phyloP scores from a whole-genome alignment of 2,797 vertebrate genomes.

The Ctenopoma multispine region DNA sequence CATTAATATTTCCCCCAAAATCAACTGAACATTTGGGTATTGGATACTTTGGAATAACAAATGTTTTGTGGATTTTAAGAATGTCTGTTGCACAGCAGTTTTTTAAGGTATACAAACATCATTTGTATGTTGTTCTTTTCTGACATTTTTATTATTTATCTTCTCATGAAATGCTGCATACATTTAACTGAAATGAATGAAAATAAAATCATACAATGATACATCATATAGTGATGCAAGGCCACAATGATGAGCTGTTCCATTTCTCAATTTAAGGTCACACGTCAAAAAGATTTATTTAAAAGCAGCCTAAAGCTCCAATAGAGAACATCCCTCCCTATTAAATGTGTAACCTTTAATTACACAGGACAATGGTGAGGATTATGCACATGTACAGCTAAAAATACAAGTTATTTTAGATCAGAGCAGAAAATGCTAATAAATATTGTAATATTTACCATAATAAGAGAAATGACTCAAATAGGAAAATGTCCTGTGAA shows the following conservation, averaged over 20 bases:
- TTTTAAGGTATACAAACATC: not conserved
- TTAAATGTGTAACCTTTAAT: not conserved
- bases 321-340: not conserved
- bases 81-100: not conserved
- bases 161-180: not conserved
- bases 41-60: not conserved
- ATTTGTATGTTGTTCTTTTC: too few relatives aligned
- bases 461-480: too few relatives aligned
- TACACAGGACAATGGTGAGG: not conserved
- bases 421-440: not conserved
- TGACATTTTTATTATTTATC: not conserved
- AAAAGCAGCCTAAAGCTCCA: not conserved
- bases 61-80: not conserved
- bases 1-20: not conserved
- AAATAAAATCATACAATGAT: not conserved
- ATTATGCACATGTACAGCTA: not conserved
- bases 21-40: too few relatives aligned
- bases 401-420: not conserved
- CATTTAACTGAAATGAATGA: not conserved
- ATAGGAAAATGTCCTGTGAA: not conserved
- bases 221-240: not conserved
- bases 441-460: not conserved
- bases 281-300: not conserved
- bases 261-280: not conserved
- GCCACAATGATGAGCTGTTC: not conserved